Evolutionary conservation across 1,140 invertebrate genomes (phyloP).

Genomic region (Parapsyche elsis): DNA sequence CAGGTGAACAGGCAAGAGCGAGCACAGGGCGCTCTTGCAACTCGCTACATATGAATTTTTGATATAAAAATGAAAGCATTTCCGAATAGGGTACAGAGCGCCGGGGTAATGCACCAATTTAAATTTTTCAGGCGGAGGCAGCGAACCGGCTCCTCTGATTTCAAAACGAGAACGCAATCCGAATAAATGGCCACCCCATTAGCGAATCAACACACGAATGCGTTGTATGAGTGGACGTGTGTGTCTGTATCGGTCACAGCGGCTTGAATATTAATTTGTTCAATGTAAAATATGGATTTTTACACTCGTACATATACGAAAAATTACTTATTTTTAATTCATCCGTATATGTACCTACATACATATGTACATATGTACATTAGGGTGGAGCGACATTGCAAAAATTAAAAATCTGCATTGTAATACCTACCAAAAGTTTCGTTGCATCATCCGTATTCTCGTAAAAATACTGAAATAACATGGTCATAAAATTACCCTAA

Average conservation of each 20-base stretch:
- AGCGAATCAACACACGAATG: background rate
- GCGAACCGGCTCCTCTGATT: slow-evolving; percentile 5
- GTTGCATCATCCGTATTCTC: too few relatives aligned
- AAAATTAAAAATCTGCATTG: too few relatives aligned
- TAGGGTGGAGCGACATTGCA: too few relatives aligned
- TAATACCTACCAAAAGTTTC: too few relatives aligned
- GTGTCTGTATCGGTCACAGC: background rate
- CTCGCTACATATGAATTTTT: slow-evolving; percentile 39
- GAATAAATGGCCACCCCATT: background rate
- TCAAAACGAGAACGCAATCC: slow-evolving; percentile 5
- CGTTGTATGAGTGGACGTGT: background rate
- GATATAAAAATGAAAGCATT: slow-evolving; percentile 42
- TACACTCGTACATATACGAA: background rate
- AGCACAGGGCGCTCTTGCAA: background rate
- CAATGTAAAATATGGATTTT: too few relatives aligned
- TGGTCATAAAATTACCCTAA: too few relatives aligned
- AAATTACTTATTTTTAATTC: background rate
- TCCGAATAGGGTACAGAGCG: slow-evolving; percentile 18
- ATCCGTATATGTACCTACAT: background rate
- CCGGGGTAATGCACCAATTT: slow-evolving; percentile 17
- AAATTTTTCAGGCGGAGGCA: slow-evolving; percentile 5
- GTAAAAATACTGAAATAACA: too few relatives aligned
- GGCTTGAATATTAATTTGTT: too few relatives aligned
- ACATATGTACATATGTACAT: background rate
- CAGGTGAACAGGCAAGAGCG: slow-evolving; percentile 31